phyloP scores from a whole-genome alignment of 2,888 invertebrate genomes.

The Tridacna crocea region DNA sequence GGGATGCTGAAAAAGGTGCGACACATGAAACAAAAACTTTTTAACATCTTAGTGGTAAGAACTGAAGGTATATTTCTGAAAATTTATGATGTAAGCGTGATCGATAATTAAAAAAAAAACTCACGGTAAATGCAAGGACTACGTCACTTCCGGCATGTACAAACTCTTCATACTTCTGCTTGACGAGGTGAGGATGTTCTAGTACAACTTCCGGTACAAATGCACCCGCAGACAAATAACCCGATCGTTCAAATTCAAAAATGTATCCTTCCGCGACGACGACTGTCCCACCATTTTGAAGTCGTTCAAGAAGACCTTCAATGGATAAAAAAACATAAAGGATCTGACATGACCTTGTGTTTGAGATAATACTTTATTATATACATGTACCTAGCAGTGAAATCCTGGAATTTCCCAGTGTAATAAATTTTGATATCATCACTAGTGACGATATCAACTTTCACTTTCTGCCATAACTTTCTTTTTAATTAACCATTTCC shows the following conservation, averaged over 20 bases:
- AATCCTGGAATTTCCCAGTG: too few relatives aligned
- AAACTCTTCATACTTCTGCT: conserved; percentile 78
- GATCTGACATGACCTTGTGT: too few relatives aligned
- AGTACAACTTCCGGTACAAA: conserved; percentile 81
- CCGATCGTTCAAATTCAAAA: conserved; percentile 79
- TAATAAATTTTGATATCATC: too few relatives aligned
- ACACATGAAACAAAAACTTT: not conserved
- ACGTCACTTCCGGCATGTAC: conserved; percentile 83
- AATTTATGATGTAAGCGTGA: not conserved
- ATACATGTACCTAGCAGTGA: too few relatives aligned
- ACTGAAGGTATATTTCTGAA: not conserved
- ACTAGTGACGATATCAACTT: too few relatives aligned
- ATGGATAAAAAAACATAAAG: not conserved
- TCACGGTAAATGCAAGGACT: conserved; percentile 81
- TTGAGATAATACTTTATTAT: too few relatives aligned
- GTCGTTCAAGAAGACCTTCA: conserved; percentile 71
- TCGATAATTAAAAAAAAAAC: not conserved
- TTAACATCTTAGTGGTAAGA: not conserved
- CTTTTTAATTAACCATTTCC: too few relatives aligned
- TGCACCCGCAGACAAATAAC: conserved; percentile 78
- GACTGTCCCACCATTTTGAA: conserved; percentile 70
- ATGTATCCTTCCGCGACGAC: conserved; percentile 80
- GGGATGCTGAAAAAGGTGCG: not conserved
- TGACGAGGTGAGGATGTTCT: conserved; percentile 78
- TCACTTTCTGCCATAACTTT: too few relatives aligned